phyloP scores from a whole-genome alignment of 2,888 invertebrate genomes.

The Embidobia sp. region DNA sequence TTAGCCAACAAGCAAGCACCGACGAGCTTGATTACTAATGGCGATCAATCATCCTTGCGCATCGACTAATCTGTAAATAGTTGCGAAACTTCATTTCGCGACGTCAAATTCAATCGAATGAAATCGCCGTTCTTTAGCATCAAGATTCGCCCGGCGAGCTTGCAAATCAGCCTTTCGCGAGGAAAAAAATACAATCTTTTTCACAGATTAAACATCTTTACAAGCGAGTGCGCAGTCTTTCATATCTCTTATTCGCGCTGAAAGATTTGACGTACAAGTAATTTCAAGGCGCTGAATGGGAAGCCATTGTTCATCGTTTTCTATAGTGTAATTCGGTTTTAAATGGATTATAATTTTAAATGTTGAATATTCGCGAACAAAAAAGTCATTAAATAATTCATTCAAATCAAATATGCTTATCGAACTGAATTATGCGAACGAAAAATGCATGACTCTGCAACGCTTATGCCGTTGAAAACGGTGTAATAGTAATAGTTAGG shows the following conservation, averaged over 20 bases:
- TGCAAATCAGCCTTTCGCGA: too few relatives aligned
- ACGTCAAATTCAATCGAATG: conserved; percentile 4
- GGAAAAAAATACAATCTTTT: conserved; percentile 12
- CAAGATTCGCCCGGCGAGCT: neutral
- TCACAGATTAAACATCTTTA: conserved; percentile 1
- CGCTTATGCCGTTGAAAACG: too few relatives aligned
- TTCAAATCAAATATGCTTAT: too few relatives aligned
- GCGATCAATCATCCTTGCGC: conserved; percentile 52
- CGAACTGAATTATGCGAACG: too few relatives aligned
- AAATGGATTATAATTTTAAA: too few relatives aligned
- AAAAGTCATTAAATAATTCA: too few relatives aligned
- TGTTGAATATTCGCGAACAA: too few relatives aligned
- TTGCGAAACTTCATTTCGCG: conserved; percentile 2
- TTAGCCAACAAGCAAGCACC: conserved; percentile 72
- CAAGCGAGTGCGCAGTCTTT: conserved; percentile 5
- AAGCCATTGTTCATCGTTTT: conserved; percentile 7
- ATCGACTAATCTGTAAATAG: conserved; percentile 40
- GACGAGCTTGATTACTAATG: conserved; percentile 72
- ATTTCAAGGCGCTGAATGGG: conserved; percentile 7
- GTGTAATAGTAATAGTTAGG: too few relatives aligned
- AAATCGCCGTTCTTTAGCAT: neutral
- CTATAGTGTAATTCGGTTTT: too few relatives aligned
- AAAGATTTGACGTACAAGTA: neutral
- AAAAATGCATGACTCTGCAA: too few relatives aligned
- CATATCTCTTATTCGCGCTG: conserved; percentile 1